Conservation (phyloP, 1,140 invertebrate species). For the Halesus radiatus region DNA sequence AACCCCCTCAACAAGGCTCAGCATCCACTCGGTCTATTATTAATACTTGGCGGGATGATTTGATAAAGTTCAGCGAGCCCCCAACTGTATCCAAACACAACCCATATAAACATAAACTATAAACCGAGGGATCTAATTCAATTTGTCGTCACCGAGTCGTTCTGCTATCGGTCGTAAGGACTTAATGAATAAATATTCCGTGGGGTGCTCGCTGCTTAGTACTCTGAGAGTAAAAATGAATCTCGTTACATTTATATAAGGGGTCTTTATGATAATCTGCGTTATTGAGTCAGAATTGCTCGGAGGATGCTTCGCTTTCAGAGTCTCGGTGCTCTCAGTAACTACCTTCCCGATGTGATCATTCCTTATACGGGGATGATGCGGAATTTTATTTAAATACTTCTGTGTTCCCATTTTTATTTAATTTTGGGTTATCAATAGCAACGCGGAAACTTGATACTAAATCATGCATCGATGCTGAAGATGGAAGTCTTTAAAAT, state of each 20-base stretch:
- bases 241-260: constrained; percentile 21
- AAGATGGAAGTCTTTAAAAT: too few species aligned
- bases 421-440: too few species aligned
- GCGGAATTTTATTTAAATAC: too few species aligned
- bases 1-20: background rate
- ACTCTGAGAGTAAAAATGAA: constrained; percentile 9
- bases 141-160: constrained; percentile 48
- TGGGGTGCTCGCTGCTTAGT: too few species aligned
- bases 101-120: too few species aligned
- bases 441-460: too few species aligned
- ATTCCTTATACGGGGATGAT: too few species aligned
- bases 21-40: constrained; percentile 25
- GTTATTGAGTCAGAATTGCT: background rate
- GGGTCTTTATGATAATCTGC: constrained; percentile 23
- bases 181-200: constrained; percentile 53
- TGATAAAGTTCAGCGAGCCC: constrained; percentile 32
- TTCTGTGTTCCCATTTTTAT: too few species aligned
- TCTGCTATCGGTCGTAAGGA: constrained; percentile 19
- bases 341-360: too few species aligned
- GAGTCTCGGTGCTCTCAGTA: too few species aligned
- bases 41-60: constrained; percentile 19
- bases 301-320: too few species aligned
- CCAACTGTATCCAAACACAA: constrained; percentile 5
- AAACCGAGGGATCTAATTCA: constrained; percentile 47
- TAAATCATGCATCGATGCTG: too few species aligned